Evolutionary conservation across 2,888 invertebrate genomes (phyloP).

Genomic region (Crematogaster levior): DNA sequence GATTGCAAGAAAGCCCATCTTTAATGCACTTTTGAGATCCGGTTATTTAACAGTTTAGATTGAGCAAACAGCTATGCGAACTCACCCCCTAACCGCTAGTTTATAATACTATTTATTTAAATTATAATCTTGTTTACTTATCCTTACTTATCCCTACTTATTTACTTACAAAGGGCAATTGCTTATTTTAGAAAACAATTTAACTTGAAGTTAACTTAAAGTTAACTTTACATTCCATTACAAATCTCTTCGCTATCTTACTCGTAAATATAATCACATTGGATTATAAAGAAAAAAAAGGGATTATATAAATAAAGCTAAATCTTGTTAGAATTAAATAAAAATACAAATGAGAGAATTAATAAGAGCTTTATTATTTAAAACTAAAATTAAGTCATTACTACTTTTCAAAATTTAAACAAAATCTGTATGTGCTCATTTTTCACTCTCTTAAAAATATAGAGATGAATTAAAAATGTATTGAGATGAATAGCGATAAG

Average conservation of each 20-base stretch:
- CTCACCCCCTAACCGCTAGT: not conserved
- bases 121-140: not conserved
- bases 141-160: not conserved
- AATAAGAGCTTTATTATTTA: not conserved
- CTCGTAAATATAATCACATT: not conserved
- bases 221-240: not conserved
- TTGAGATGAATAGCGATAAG: not conserved
- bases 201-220: not conserved
- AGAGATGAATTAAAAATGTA: not conserved
- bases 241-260: not conserved
- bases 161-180: not conserved
- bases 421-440: not conserved
- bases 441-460: not conserved
- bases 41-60: not conserved
- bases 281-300: not conserved
- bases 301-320: not conserved
- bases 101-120: not conserved
- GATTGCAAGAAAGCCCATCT: conserved; percentile 20
- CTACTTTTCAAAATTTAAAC: not conserved
- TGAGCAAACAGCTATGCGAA: not conserved
- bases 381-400: not conserved
- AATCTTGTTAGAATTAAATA: not conserved
- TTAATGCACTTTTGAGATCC: conserved; percentile 11
- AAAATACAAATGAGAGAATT: not conserved
- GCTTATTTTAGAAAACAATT: not conserved